Evolutionary conservation across 1,140 invertebrate genomes (phyloP), one percentile per base, ranked within the genome.

Genomic region (Yoshiicerus persimilis): DNA sequence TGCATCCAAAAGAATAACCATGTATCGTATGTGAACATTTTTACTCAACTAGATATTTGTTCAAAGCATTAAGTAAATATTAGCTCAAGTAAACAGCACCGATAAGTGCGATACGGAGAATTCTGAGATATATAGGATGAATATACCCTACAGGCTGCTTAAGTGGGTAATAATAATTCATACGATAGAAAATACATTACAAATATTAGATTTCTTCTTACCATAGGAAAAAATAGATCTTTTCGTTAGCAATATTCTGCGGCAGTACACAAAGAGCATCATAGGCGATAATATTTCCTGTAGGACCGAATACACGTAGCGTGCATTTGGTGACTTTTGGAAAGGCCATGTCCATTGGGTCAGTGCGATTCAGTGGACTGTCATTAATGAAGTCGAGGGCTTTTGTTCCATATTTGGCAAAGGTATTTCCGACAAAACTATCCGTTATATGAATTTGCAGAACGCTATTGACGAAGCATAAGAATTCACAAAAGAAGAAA

Each of bases 201-300:
- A 41, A 41, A 41, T 2, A 41, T 8, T n/a, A n/a, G n/a, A n/a
- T n/a, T n/a, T n/a, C n/a, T 20, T 23, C 83, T 87, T 87, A 95
- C 96, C 96, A 96, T 0, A 97, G 91, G 77, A 97, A 94, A n/a
- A 95, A 93, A 91, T 96, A 97, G 80, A 96, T 95, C 91, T 97
- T 97, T 91, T 96, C 96, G 91, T 96, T 96, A 13, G 96, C 93
- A 88, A 96, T 94, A 91, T 97, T 97, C 13, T 96, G 91, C 0
- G 96, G 95, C 66, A 97, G 92, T 5, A 96, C 93, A 90, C 96
- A 97, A 88, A 92, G 91, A 16, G 91, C 91, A 89, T 92, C 91
- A 87, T 92, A 88, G n/a, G 64, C 84, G 20, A 88, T 75, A 25
- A 89, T 41, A 36, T 83, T 85, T 23, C 87, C 89, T 20, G 83